Percentiles rank a stretch among this genome's conserved stretches.
Evolutionary conservation across 2,888 invertebrate genomes (phyloP).

Genomic region (Drosophila dives): DNA sequence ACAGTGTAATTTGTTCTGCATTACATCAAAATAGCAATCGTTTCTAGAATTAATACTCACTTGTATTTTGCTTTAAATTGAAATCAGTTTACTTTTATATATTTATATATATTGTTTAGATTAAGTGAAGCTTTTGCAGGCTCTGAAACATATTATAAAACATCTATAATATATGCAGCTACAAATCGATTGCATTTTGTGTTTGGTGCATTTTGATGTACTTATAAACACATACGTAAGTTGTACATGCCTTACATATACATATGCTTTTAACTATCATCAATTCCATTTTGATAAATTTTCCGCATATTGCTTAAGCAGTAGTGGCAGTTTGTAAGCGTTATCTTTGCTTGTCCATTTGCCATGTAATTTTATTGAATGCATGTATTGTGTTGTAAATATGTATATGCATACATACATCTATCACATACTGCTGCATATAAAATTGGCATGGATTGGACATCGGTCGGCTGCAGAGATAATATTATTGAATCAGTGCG

Average conservation of each 20-base stretch:
- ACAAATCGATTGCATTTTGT: background rate
- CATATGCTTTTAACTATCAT: background rate
- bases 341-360: slow-evolving; percentile 16
- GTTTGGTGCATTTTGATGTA: background rate
- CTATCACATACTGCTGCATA: slow-evolving; percentile 29
- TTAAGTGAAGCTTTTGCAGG: background rate
- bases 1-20: background rate
- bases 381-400: background rate
- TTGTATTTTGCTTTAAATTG: background rate
- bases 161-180: background rate
- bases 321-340: background rate
- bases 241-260: background rate
- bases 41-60: background rate
- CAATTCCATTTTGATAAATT: background rate
- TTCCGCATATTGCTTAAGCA: background rate
- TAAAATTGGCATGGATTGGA: slow-evolving; percentile 29
- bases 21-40: background rate
- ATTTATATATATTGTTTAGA: background rate
- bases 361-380: background rate
- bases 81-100: background rate
- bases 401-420: background rate
- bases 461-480: slow-evolving; percentile 26
- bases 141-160: background rate
- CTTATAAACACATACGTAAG: background rate
- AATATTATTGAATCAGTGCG: slow-evolving; percentile 44